phyloP scores from a whole-genome alignment of 2,797 vertebrate genomes.

The Rhynchonycteris naso region DNA sequence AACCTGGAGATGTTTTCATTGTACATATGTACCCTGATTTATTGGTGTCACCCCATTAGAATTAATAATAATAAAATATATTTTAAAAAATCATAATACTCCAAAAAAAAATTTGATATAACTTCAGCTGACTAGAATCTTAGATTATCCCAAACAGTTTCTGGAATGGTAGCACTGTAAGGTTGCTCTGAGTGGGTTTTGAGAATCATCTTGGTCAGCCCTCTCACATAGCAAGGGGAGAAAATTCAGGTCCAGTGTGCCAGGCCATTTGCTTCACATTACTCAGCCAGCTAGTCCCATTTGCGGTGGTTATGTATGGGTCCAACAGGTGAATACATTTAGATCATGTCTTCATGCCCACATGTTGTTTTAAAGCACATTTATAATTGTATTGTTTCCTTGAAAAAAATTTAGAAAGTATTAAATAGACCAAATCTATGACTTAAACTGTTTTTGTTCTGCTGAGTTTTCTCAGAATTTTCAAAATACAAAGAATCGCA shows the following conservation, averaged over 20 bases:
- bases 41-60: too few relatives aligned
- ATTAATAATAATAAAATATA: too few relatives aligned
- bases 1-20: too few relatives aligned
- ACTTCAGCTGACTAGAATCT: background rate
- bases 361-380: conserved; percentile 65
- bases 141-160: background rate
- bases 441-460: conserved; percentile 82
- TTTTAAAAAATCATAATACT: too few relatives aligned
- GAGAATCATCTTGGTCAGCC: background rate
- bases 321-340: conserved; percentile 48
- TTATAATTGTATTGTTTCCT: conserved; percentile 72
- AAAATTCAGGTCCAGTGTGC: background rate
- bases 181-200: background rate
- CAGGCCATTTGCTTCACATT: rapidly evolving
- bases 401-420: conserved; percentile 60
- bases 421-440: conserved; percentile 79
- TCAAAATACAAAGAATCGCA: conserved; percentile 79
- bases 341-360: conserved; percentile 49
- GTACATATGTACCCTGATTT: too few relatives aligned
- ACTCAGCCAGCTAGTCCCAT: background rate
- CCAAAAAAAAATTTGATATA: conserved; percentile 1
- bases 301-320: background rate
- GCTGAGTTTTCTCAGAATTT: conserved; percentile 80
- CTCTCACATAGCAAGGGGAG: background rate
- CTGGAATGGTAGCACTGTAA: background rate